Conservation (phyloP, 2,113 vertebrate genomes). For the Ceyx melanurus region DNA sequence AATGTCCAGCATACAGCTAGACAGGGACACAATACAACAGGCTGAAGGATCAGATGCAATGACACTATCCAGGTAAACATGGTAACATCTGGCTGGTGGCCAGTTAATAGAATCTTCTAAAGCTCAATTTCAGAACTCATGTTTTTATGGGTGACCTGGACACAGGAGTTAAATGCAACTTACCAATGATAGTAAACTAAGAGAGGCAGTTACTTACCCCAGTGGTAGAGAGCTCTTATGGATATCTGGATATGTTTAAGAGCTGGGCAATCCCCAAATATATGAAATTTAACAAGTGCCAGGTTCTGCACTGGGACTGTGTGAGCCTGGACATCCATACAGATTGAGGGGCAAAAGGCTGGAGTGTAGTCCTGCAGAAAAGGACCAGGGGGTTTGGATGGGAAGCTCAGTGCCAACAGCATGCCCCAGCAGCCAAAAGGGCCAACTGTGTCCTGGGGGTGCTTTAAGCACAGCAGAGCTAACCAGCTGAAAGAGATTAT, state of each 20-base stretch:
- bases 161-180: not conserved
- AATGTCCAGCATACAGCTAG: not conserved
- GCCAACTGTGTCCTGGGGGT: not conserved
- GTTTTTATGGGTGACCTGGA: not conserved
- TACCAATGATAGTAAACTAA: not conserved
- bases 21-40: accelerated
- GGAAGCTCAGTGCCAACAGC: not conserved
- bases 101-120: not conserved
- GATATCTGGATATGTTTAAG: not conserved
- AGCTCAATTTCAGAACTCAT: not conserved
- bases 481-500: not conserved
- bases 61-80: too few species aligned
- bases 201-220: not conserved
- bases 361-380: not conserved
- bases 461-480: not conserved
- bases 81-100: not conserved
- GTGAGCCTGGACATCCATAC: not conserved
- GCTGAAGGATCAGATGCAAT: not conserved
- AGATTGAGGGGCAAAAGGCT: not conserved
- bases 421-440: not conserved
- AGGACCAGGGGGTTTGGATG: not conserved
- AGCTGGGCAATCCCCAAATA: not conserved
- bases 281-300: not conserved
- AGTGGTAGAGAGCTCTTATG: not conserved
- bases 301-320: not conserved